Evolutionary conservation across 2,888 invertebrate species (phyloP).

Genomic region (Nomada ruficornis): DNA sequence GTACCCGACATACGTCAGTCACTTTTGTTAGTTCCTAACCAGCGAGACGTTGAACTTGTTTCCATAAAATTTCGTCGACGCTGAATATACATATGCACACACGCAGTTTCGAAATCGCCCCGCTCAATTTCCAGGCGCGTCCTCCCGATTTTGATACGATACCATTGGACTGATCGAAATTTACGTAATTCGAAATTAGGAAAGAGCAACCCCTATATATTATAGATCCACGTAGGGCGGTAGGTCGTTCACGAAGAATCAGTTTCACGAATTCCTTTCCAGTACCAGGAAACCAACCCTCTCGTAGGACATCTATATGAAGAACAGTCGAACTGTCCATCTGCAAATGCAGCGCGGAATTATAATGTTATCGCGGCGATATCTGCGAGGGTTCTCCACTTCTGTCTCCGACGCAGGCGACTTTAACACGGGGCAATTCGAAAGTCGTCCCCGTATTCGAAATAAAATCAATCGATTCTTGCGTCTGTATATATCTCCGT

Average conservation of each 20-base stretch:
- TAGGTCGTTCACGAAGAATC: too few relatives aligned
- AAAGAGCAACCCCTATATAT: too few relatives aligned
- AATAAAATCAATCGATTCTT: conserved; percentile 6
- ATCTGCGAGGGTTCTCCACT: not conserved
- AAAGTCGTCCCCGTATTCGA: not conserved
- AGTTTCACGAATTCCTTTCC: not conserved
- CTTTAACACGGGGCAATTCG: not conserved
- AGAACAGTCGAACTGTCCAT: too few relatives aligned
- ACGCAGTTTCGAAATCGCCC: conserved; percentile 47
- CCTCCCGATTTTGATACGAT: too few relatives aligned
- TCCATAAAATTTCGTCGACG: too few relatives aligned
- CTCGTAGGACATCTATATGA: conserved; percentile 10
- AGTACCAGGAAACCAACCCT: conserved; percentile 21
- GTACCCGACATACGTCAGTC: too few relatives aligned
- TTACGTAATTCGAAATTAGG: too few relatives aligned
- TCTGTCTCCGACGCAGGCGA: not conserved
- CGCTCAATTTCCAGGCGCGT: conserved; percentile 30
- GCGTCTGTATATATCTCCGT: not conserved
- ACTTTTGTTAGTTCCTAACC: too few relatives aligned
- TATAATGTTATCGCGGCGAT: conserved; percentile 26
- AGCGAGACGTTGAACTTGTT: too few relatives aligned
- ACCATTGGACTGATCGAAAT: too few relatives aligned
- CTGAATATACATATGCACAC: not conserved
- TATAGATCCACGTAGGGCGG: too few relatives aligned
- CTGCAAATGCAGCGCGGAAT: conserved; percentile 10